Evolutionary conservation across 2,888 invertebrate species (phyloP), one percentile per base, ranked within the genome.

Genomic region (Agrilus cyanescens): DNA sequence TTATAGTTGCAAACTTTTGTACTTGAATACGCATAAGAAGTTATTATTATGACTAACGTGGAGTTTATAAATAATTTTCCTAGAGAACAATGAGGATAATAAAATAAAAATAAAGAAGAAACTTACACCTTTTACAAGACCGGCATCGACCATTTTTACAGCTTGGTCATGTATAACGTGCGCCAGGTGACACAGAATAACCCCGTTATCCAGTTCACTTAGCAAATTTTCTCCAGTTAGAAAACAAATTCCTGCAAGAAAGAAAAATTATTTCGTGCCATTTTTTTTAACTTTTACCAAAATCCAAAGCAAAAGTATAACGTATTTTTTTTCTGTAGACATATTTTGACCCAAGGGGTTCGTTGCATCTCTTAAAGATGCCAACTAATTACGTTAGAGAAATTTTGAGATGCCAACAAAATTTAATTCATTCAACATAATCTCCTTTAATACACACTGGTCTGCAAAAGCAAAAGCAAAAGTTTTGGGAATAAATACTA

Each of bases 161-260:
- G 87, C 87, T 51, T 77, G 77, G 53, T 80, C 80, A 60, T 85
- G 82, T 49, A 90, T 85, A 51, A 84, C 71, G 56, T 80, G 77
- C 0, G 86, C 88, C 58, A 90, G 71, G 60, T 82, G 83, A 63
- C 88, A 90, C 39, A 90, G 70, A 52, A 85, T 74, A 2, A 80
- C 86, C 33, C 90, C 90, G 61, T 86, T 88, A 68, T 89, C 89
- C 62, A 90, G 64, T 47, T 79, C 80, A 52, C 83, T 79, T 63
- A 90, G 75, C 59, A 90, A 85, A 63, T 85, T 88, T 50, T 84
- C 82, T 2, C 84, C 79, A 1, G 74, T 79, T 52, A 89, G 70
- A 60, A 84, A 80, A 46, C 80, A 79, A 49, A 78, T 75, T 52
- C 76, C 84, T 85, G 71, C 12, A 69, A 71, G 38, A 56, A 51